phyloP scores from a whole-genome alignment of 2,113 vertebrate species.

The Nerophis lumbriciformis region DNA sequence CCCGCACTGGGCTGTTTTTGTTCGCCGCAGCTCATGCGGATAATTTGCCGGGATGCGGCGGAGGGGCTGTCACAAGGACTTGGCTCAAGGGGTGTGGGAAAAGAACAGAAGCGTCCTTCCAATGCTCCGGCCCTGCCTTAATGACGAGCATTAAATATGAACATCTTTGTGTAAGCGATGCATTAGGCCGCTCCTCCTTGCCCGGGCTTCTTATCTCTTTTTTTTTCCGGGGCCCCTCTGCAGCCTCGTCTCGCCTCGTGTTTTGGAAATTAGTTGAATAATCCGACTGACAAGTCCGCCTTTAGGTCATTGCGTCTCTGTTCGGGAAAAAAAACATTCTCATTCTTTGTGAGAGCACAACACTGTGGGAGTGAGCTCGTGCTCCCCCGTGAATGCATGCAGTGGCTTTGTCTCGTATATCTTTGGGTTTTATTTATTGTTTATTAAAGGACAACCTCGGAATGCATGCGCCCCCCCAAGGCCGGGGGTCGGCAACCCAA shows the following conservation, averaged over 20 bases:
- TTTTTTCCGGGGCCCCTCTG: slow-evolving; percentile 19
- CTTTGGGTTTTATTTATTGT: slow-evolving; percentile 13
- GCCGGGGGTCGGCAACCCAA: too few relatives aligned
- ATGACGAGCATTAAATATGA: slow-evolving; percentile 75
- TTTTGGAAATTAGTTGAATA: slow-evolving; percentile 62
- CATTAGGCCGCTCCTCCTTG: slow-evolving; percentile 53
- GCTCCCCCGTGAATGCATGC: slow-evolving; percentile 18
- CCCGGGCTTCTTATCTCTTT: slow-evolving; percentile 32
- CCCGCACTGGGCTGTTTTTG: slow-evolving; percentile 75
- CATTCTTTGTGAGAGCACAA: slow-evolving; percentile 49
- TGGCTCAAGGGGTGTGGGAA: slow-evolving; percentile 77
- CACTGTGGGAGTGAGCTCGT: slow-evolving; percentile 37
- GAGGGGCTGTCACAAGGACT: slow-evolving; percentile 76
- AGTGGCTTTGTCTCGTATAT: slow-evolving; percentile 15
- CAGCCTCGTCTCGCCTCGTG: slow-evolving; percentile 44
- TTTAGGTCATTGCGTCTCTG: slow-evolving; percentile 54
- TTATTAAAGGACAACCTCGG: slow-evolving; percentile 5
- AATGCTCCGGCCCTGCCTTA: slow-evolving; percentile 63
- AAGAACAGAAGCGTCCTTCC: slow-evolving; percentile 72
- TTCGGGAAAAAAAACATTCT: slow-evolving; percentile 43
- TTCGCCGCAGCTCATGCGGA: slow-evolving; percentile 72
- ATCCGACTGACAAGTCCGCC: slow-evolving; percentile 59
- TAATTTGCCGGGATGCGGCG: slow-evolving; percentile 76
- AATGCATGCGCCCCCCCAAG: not conserved
- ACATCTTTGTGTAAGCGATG: slow-evolving; percentile 67